A percentile compares a stretch with the other conserved stretches of the same genome.
phyloP scores from a whole-genome alignment of 2,888 invertebrate species.

The Agrochola lota region DNA sequence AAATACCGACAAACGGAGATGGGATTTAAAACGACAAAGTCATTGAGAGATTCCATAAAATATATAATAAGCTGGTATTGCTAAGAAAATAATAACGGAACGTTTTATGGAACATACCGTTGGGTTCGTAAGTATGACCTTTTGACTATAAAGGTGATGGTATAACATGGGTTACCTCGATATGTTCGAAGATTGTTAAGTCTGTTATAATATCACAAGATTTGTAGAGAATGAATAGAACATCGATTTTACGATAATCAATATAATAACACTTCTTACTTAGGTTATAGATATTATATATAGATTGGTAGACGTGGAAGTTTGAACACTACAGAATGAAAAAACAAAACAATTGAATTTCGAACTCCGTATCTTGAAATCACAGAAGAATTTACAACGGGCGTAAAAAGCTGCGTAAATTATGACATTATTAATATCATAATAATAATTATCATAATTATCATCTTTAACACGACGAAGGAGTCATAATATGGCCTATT shows the following conservation, averaged over 20 bases:
- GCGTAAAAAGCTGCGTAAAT: background rate
- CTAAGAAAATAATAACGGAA: slow-evolving; percentile 64
- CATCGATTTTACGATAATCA: background rate
- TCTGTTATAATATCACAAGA: slow-evolving; percentile 17
- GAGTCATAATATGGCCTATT: slow-evolving; percentile 13
- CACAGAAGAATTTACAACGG: background rate
- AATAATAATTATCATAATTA: slow-evolving; percentile 5
- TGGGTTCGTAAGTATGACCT: slow-evolving; percentile 46
- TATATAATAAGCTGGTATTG: slow-evolving; percentile 35
- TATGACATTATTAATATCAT: background rate
- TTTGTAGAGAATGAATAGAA: background rate
- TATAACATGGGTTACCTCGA: slow-evolving; percentile 39
- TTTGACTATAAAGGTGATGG: slow-evolving; percentile 39
- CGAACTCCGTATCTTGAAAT: background rate
- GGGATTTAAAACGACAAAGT: slow-evolving; percentile 33
- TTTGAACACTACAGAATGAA: background rate
- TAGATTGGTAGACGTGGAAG: background rate
- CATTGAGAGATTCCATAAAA: slow-evolving; percentile 46
- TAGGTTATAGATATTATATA: background rate
- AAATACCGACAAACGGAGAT: slow-evolving; percentile 47
- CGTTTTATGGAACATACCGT: slow-evolving; percentile 59
- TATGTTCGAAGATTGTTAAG: slow-evolving; percentile 21
- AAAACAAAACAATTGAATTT: background rate
- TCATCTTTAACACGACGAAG: slow-evolving; percentile 1
- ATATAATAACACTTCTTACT: background rate